A percentile compares a stretch with the other conserved stretches of the same genome.
Evolutionary conservation across 2,113 vertebrate species (phyloP).

Genomic region (Brachypteracias leptosomus): DNA sequence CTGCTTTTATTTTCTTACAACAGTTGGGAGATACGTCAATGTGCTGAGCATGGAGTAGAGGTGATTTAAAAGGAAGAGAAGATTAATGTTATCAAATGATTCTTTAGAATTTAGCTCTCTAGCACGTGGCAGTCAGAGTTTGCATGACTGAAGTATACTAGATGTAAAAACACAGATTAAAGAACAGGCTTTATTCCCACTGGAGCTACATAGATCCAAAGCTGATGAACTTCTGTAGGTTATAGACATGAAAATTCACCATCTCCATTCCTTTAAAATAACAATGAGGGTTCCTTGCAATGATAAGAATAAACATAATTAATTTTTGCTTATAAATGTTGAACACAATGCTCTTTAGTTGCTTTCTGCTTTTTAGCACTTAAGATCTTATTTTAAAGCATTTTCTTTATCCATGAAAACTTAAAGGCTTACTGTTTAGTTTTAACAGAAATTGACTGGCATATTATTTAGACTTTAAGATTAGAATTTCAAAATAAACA

Average conservation of each 20-base stretch:
- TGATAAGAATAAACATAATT: not conserved
- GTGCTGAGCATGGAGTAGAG: not conserved
- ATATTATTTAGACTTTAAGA: not conserved
- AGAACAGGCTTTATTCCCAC: not conserved
- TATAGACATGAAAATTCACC: not conserved
- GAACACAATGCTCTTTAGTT: not conserved
- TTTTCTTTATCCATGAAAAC: not conserved
- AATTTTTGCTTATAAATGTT: not conserved
- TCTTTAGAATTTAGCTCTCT: not conserved
- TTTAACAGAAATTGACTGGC: not conserved
- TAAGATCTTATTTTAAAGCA: not conserved
- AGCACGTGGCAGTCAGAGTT: not conserved
- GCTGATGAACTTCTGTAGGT: not conserved
- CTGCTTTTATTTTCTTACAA: not conserved
- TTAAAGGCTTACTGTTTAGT: not conserved
- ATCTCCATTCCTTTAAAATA: not conserved
- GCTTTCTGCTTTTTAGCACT: not conserved
- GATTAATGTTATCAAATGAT: not conserved
- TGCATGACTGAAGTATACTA: not conserved
- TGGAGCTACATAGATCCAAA: not conserved
- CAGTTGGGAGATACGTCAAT: not conserved
- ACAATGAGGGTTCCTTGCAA: not conserved
- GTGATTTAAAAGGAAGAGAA: not conserved
- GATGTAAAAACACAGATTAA: not conserved
- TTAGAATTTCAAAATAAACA: not conserved